Base-by-base conservation (phyloP, 2,888 invertebrate species). In the Phrixothrix hirtus region DNA sequence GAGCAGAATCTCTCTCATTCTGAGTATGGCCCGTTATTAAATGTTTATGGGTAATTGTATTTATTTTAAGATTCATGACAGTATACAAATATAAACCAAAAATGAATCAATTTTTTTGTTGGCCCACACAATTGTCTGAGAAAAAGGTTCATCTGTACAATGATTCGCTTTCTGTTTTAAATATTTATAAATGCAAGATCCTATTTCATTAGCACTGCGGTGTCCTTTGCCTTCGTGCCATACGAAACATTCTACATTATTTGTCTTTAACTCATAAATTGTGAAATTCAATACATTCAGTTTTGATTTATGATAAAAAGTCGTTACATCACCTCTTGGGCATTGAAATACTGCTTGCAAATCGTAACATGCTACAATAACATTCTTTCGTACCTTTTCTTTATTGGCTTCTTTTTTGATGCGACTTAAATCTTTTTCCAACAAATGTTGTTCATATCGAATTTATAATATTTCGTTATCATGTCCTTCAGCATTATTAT, bases 251-350 rank as follows among this genome's bases (percentile, higher is more conserved):
- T n/a, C n/a, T n/a, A n/a, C n/a, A n/a, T n/a, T n/a, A n/a, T n/a
- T n/a, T n/a, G n/a, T n/a, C n/a, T n/a, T n/a, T n/a, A n/a, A n/a
- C n/a, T n/a, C n/a, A n/a, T n/a, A n/a, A n/a, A n/a, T n/a, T n/a
- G n/a, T n/a, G n/a, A n/a, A n/a, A n/a, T n/a, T n/a, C n/a, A n/a
- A n/a, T n/a, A n/a, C 69, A 14, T 66, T 51, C 3, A 63, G 59
- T 47, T 74, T 53, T 26, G 49, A 52, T 41, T 43, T 43, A 21
- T 59, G 58, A 41, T 60, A 60, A 42, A 58, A 60, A n/a, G n/a
- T n/a, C 30, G 47, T 47, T 12, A 49, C 36, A 30, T 50, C 48
- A 14, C 58, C 57, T 48, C 34, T 60, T 21, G 58, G 56, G 13
- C 32, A 11, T 37, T 54, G 49, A 30, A 61, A 39, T 32, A 53